These are phyloP conservation scores for Hylaeus volcanicus DNA, from an alignment of 1,140 invertebrate species.

Conservation along the genomic window DNA sequence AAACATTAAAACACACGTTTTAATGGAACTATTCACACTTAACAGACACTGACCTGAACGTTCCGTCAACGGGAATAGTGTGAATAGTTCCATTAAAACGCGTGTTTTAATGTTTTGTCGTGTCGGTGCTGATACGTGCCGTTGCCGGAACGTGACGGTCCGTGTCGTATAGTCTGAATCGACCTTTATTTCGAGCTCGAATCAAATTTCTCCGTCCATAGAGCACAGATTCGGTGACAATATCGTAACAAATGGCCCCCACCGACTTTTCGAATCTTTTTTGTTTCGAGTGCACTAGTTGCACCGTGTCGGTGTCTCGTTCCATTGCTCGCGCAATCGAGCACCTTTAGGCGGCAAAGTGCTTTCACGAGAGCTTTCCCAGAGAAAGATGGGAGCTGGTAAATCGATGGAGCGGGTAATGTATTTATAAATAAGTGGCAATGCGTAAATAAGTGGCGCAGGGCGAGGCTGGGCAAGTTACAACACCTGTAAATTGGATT, in stretches of 20 bases:
- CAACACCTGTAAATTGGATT: neutral
- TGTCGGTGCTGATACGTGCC: too few species aligned
- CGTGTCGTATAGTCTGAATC: neutral
- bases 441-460: neutral
- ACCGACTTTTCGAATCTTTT: neutral
- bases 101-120: too few species aligned
- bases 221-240: neutral
- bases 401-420: slow-evolving; percentile 38
- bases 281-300: neutral
- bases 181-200: neutral
- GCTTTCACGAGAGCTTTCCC: slow-evolving; percentile 5
- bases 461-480: neutral
- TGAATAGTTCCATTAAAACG: too few species aligned
- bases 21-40: too few species aligned
- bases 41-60: too few species aligned
- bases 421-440: slow-evolving; percentile 42
- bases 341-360: neutral
- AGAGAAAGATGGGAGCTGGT: slow-evolving; percentile 8
- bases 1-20: too few species aligned
- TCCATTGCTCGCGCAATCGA: neutral
- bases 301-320: neutral
- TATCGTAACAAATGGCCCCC: neutral
- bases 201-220: neutral
- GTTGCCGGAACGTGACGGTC: too few species aligned
- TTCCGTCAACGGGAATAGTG: too few species aligned